A percentile compares a stretch with the other conserved stretches of the same genome.
Evolutionary conservation across 2,113 vertebrate genomes (phyloP).

Genomic region (Spea multiplicata): DNA sequence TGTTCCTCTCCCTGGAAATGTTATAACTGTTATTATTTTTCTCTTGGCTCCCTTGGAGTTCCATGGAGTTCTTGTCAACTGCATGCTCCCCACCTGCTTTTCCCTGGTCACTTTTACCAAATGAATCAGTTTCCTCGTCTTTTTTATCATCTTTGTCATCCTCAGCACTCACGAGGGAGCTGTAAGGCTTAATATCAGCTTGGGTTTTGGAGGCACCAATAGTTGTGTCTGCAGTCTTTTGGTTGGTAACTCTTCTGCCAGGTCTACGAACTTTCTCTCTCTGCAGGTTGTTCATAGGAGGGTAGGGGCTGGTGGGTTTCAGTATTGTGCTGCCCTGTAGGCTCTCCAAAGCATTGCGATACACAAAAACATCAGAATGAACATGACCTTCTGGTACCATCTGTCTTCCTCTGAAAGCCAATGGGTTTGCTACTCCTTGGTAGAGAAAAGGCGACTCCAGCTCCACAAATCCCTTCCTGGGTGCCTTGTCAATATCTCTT

Average conservation of each 20-base stretch:
- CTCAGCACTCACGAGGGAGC: slow-evolving; percentile 61
- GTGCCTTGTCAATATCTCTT: slow-evolving; percentile 86
- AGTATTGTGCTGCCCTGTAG: slow-evolving; percentile 78
- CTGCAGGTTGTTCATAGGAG: slow-evolving; percentile 74
- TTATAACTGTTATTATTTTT: slow-evolving; percentile 69
- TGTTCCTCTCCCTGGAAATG: slow-evolving; percentile 61
- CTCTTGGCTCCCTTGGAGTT: slow-evolving; percentile 63
- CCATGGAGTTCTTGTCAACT: slow-evolving; percentile 67
- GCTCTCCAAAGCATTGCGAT: slow-evolving; percentile 75
- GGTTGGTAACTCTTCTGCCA: slow-evolving; percentile 68
- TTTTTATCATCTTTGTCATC: slow-evolving; percentile 81
- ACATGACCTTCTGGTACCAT: slow-evolving; percentile 73
- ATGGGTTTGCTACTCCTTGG: slow-evolving; percentile 65
- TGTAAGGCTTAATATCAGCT: slow-evolving; percentile 66
- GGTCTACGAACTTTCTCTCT: slow-evolving; percentile 78
- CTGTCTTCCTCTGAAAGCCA: slow-evolving; percentile 76
- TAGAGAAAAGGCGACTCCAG: slow-evolving; percentile 78
- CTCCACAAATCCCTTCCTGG: slow-evolving; percentile 77
- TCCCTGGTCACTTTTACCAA: slow-evolving; percentile 64
- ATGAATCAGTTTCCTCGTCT: slow-evolving; percentile 66
- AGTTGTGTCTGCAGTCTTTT: slow-evolving; percentile 70
- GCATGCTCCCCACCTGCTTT: slow-evolving; percentile 68
- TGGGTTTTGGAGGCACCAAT: slow-evolving; percentile 65
- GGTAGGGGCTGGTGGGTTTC: slow-evolving; percentile 75
- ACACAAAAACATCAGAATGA: slow-evolving; percentile 71